Base-by-base conservation (phyloP, 2,797 vertebrate genomes). In the Lutjanus campechanus region DNA sequence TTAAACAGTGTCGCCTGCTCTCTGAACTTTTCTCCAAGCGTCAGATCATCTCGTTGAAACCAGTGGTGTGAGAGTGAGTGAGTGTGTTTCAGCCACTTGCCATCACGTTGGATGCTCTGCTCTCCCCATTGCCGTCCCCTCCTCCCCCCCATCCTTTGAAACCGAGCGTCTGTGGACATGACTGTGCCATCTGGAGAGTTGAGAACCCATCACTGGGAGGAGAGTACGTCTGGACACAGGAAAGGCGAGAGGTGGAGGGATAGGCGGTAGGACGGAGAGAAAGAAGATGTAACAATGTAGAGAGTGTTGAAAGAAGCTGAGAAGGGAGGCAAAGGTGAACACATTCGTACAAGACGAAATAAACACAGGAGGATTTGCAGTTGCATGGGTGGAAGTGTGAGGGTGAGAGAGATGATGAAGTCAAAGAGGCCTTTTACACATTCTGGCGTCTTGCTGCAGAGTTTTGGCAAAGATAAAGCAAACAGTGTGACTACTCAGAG, bases 141-240 rank as follows among this genome's bases (percentile, higher is more conserved):
- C 69, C 60, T 43, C 62, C 46, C 63, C 63, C 49, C 19, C 40
- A 56, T 69, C 85, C 81, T 93, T 92, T 93, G 89, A 93, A 90
- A 89, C 78, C 41, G 74, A 85, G 80, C 69, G 73, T 88, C 87
- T 88, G 74, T 86, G 91, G 84, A 87, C 80, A 85, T 62, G 73
- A 82, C 76, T 72, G 71, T 76, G 85, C 92, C 91, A 91, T 93
- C 89, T 94, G 91, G 84, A 92, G 84, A 76, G 84, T 67, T 80
- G 85, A 82, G 78, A 87, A 81, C 40, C 70, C 54, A 64, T 69
- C 15, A 7, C 74, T 80, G 36, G 40, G 60, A 82, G 70, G 77
- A 85, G 74, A 78, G 70, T 20, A 22, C 15, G 79, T 88, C 79
- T 88, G 80, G 74, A 89, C 81, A 86, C 50, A 16, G 67, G 61